phyloP scores from a whole-genome alignment of 30 jellyfish, hydroid and myxozoan genomes.

The Aurelia aurita complex sp. Pacific region DNA sequence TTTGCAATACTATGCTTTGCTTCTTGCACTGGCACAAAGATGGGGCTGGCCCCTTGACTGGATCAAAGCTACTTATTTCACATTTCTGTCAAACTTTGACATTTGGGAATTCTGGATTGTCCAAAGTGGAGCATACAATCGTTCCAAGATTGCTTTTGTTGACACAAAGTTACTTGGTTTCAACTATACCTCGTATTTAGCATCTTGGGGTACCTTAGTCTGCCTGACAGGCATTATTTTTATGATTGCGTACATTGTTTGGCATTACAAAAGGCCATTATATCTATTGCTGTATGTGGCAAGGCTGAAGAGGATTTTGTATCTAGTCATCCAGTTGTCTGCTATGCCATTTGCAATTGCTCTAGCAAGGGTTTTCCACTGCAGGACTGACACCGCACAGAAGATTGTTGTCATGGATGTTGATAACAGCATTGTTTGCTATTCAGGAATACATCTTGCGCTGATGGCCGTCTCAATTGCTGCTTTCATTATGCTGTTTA shows the following conservation, averaged over 20 bases:
- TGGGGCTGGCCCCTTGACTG: conserved; percentile 98
- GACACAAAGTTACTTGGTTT: conserved; percentile 73
- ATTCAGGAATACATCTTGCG: conserved; percentile 64
- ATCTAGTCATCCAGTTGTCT: conserved; percentile 65
- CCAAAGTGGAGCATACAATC: conserved; percentile 84
- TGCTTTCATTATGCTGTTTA: conserved; percentile 57
- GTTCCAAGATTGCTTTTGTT: conserved; percentile 82
- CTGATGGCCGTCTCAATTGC: conserved; percentile 64
- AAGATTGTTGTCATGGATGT: conserved; percentile 78
- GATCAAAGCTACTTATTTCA: conserved; percentile 77
- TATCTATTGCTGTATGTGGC: conserved; percentile 84
- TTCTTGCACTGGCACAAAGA: conserved; percentile 85
- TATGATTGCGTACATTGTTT: conserved; percentile 43
- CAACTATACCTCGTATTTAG: conserved; percentile 75
- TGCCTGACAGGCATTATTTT: conserved; percentile 58
- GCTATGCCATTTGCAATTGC: conserved; percentile 94
- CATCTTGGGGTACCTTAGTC: conserved; percentile 80
- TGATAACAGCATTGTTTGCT: conserved; percentile 70
- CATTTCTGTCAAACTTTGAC: conserved; percentile 80
- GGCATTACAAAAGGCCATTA: conserved; percentile 83
- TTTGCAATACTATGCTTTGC: conserved; percentile 81
- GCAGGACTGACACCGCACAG: conserved; percentile 55
- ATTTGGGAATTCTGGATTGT: conserved; percentile 93
- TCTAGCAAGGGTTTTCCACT: conserved; percentile 89
- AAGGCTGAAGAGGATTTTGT: conserved; percentile 78